A percentile compares a stretch with the other conserved stretches of the same genome.
These are phyloP conservation scores for Dendrocincla fuliginosa DNA, from an alignment of 2,797 vertebrate genomes.

Conservation along the genomic window DNA sequence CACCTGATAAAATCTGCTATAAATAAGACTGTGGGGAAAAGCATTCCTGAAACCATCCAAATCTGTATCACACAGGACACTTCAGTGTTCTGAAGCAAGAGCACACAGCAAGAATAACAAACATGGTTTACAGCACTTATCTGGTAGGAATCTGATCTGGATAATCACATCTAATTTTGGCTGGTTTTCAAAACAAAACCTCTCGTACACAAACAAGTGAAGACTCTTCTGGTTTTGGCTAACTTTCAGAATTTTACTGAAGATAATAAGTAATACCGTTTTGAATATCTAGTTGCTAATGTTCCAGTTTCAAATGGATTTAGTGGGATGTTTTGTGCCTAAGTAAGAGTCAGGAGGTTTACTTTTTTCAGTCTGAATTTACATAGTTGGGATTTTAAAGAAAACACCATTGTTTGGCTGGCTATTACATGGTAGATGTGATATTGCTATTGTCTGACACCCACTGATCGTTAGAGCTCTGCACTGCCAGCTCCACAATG, in stretches of 20 bases:
- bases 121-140: not conserved
- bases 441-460: not conserved
- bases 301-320: not conserved
- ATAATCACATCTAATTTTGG: not conserved
- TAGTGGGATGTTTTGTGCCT: not conserved
- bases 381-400: not conserved
- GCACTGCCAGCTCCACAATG: not conserved
- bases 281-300: not conserved
- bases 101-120: not conserved
- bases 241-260: not conserved
- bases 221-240: not conserved
- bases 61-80: rapidly evolving
- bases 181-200: not conserved
- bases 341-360: not conserved
- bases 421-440: not conserved
- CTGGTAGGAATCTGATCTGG: not conserved
- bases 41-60: not conserved
- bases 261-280: not conserved
- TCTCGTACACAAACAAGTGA: not conserved
- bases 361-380: not conserved
- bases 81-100: not conserved
- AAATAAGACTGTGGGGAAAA: not conserved
- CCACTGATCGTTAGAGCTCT: not conserved
- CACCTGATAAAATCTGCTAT: not conserved
- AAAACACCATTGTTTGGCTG: not conserved